Evolutionary conservation across 2,797 vertebrate species (phyloP).

Genomic region (Poecilia gillii): DNA sequence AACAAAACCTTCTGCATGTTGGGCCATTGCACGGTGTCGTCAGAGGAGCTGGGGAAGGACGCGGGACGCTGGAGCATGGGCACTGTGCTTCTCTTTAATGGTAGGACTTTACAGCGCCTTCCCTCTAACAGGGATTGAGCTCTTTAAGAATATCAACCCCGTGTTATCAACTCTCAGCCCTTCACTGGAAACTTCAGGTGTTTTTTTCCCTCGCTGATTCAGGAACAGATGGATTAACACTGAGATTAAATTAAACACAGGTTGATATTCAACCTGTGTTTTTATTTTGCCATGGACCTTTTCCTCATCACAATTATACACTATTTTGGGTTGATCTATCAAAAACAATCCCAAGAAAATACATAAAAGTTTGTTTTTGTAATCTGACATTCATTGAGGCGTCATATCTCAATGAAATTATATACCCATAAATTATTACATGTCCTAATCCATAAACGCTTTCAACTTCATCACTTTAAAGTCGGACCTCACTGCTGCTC

Average conservation of each 20-base stretch:
- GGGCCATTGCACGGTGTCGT: conserved; percentile 84
- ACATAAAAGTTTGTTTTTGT: neutral
- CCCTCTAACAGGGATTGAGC: neutral
- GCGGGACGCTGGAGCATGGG: conserved; percentile 88
- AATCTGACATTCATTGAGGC: neutral
- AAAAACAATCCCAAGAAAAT: neutral
- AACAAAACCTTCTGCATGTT: conserved; percentile 97
- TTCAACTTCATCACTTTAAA: neutral
- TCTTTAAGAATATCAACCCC: neutral
- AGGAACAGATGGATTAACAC: neutral
- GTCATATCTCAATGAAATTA: neutral
- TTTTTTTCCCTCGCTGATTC: no score
- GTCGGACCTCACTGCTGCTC: conserved; percentile 33
- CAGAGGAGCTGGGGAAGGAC: conserved; percentile 83
- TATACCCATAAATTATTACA: neutral
- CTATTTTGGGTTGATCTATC: neutral
- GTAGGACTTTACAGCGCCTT: conserved; percentile 65
- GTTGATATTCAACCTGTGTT: neutral
- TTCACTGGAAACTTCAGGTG: neutral
- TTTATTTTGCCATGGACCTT: neutral
- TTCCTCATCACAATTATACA: neutral
- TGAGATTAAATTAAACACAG: neutral
- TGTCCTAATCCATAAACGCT: neutral
- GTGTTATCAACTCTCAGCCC: neutral
- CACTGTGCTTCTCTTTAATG: conserved; percentile 95